Percentiles rank a stretch among this genome's conserved stretches.
phyloP scores from a whole-genome alignment of 2,797 vertebrate species.

The Cheirogaleus major region DNA sequence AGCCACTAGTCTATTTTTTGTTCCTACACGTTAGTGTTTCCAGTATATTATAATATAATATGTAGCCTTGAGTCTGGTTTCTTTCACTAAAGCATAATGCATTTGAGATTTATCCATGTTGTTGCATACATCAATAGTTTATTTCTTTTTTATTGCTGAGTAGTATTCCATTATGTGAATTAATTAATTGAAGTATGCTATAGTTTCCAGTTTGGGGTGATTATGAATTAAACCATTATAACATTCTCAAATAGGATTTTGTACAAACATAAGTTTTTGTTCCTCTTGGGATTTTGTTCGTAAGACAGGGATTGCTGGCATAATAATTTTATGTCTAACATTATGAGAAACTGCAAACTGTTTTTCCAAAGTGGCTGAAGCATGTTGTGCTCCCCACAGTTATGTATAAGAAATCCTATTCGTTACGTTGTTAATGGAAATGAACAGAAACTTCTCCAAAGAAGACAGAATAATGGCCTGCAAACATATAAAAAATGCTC shows the following conservation, averaged over 20 bases:
- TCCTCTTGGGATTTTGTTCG: neutral
- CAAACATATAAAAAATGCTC: no score
- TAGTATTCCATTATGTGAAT: neutral
- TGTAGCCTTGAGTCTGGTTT: neutral
- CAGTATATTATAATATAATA: neutral
- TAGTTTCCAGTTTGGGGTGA: neutral
- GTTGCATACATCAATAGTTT: neutral
- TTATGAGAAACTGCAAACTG: neutral
- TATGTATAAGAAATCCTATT: neutral
- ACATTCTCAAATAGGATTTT: neutral
- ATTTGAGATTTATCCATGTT: neutral
- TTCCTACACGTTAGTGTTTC: neutral
- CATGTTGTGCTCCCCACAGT: neutral
- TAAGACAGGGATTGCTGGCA: neutral
- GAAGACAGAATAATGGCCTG: no score
- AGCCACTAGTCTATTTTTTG: neutral
- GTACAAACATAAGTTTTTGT: neutral
- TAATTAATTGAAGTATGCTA: neutral
- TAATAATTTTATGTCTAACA: neutral
- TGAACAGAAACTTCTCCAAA: no score
- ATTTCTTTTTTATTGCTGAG: neutral
- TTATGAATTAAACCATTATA: neutral
- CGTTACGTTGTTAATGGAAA: no score
- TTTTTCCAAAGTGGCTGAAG: neutral
- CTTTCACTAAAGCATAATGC: neutral